Percentiles rank a stretch among this genome's conserved stretches.
These are phyloP conservation scores for Leucopternis melanops DNA, from an alignment of 2,113 vertebrate genomes.

Conservation along the genomic window DNA sequence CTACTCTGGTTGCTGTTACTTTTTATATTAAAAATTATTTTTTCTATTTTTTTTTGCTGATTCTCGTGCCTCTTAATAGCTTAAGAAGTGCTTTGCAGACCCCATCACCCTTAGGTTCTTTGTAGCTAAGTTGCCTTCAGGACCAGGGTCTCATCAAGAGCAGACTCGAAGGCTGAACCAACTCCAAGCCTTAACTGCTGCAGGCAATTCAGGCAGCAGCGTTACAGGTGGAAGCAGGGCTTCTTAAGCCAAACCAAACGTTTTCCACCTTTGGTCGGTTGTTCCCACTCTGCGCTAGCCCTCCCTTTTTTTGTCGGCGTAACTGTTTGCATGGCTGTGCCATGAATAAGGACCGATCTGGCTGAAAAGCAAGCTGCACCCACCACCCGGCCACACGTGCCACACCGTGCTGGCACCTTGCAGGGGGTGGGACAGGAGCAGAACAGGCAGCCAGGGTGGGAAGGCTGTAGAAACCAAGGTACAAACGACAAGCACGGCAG, in stretches of 20 bases:
- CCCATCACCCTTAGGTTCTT: background rate
- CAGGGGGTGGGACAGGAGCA: background rate
- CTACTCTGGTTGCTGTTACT: background rate
- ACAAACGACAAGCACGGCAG: background rate
- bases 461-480: background rate
- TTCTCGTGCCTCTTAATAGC: background rate
- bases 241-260: background rate
- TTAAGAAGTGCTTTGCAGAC: background rate
- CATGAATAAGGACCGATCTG: background rate
- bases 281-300: background rate
- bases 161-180: slow-evolving; percentile 27
- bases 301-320: background rate
- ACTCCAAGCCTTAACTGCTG: background rate
- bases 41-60: background rate
- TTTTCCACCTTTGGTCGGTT: background rate
- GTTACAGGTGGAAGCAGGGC: background rate
- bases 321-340: background rate
- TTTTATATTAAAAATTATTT: background rate
- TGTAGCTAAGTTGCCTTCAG: slow-evolving; percentile 32
- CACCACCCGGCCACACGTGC: background rate
- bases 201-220: background rate
- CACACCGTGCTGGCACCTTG: background rate
- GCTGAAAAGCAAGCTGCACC: background rate
- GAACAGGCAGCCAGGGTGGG: background rate
- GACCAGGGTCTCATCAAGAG: background rate